Conservation (phyloP, 2,113 vertebrate genomes). For the Mus spicilegus region DNA sequence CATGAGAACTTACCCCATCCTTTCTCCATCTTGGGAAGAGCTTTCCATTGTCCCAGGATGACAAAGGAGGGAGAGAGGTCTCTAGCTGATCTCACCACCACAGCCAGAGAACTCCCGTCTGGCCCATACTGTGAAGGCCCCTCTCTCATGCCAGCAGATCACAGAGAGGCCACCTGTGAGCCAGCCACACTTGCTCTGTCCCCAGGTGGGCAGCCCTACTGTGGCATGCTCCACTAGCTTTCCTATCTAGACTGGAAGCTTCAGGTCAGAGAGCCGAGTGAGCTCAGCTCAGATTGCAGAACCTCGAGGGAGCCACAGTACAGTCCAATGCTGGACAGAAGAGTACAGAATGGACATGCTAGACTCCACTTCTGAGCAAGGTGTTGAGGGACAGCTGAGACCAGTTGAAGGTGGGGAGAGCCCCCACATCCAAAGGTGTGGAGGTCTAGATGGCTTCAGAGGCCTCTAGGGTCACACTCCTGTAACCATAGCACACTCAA, state of each 20-base stretch:
- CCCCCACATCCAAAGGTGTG: background rate
- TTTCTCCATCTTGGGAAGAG: background rate
- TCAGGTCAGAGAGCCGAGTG: background rate
- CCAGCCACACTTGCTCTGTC: accelerated
- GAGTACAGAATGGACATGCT: background rate
- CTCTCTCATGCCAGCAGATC: background rate
- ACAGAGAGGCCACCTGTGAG: background rate
- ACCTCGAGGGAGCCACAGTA: background rate
- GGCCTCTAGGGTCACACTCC: background rate
- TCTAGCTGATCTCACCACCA: background rate
- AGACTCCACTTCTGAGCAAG: background rate
- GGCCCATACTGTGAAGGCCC: accelerated
- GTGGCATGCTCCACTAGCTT: accelerated
- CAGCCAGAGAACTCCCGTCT: background rate
- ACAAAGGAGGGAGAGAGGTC: background rate
- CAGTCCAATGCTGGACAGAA: accelerated
- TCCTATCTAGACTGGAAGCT: background rate
- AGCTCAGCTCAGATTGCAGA: background rate
- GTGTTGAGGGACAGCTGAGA: background rate
- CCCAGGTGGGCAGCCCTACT: background rate
- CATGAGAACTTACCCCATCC: background rate
- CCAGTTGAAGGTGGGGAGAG: background rate
- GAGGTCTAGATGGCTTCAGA: accelerated
- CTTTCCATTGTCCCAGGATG: background rate
- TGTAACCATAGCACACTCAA: accelerated